These are phyloP conservation scores for Piprites chloris DNA, from an alignment of 2,113 vertebrate genomes.

Conservation along the genomic window DNA sequence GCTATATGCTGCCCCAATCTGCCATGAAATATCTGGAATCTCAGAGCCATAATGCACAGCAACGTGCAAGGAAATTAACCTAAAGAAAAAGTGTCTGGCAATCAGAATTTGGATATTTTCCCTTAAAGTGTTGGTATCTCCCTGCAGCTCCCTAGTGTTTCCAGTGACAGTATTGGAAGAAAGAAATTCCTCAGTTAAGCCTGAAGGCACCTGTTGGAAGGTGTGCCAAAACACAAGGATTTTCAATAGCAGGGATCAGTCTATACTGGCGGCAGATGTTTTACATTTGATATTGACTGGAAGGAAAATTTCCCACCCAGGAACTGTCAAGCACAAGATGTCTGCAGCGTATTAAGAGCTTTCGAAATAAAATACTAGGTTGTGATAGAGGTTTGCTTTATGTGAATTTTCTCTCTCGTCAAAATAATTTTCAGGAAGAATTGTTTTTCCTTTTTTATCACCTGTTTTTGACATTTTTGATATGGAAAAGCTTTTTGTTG, in stretches of 20 bases:
- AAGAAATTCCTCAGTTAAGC: not conserved
- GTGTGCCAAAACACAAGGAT: not conserved
- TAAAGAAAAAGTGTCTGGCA: not conserved
- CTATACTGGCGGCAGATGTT: not conserved
- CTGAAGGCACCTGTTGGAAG: not conserved
- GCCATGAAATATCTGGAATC: not conserved
- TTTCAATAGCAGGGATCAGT: not conserved
- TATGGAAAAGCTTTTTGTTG: constrained; percentile 36
- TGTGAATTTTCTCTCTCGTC: not conserved
- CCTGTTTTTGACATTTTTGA: constrained; percentile 36
- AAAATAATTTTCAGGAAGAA: constrained; percentile 42
- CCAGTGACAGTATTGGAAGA: not conserved
- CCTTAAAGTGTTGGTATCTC: not conserved
- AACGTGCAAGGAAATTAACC: not conserved
- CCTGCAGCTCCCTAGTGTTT: not conserved
- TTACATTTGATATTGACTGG: not conserved
- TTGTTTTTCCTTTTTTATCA: constrained; percentile 34
- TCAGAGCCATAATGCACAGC: not conserved
- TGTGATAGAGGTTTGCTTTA: constrained; percentile 11
- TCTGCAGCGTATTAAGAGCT: constrained; percentile 15
- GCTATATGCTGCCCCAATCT: constrained; percentile 3
- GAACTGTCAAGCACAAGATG: constrained; percentile 24
- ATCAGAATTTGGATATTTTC: not conserved
- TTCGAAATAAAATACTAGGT: constrained; percentile 34
- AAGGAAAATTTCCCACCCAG: constrained; percentile 10